Conservation (phyloP, 2,113 vertebrate genomes). For the Dasyurus viverrinus region DNA sequence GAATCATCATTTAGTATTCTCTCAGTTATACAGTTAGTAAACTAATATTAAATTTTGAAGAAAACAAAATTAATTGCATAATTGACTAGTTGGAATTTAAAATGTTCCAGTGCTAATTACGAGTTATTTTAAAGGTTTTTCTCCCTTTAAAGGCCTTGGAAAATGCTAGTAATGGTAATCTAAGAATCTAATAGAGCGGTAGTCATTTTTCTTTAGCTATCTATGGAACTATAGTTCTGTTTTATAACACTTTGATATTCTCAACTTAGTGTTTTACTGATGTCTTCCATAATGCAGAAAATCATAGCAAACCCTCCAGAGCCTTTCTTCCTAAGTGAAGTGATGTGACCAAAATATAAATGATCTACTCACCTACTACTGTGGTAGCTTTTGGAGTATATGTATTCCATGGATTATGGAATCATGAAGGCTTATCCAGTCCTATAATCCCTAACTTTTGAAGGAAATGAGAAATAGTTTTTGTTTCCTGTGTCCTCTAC, state of each 20-base stretch:
- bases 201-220: background rate
- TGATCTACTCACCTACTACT: background rate
- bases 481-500: background rate
- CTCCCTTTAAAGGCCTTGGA: background rate
- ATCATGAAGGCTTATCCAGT: background rate
- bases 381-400: background rate
- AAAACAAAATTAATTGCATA: slow-evolving; percentile 4
- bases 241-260: background rate
- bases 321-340: background rate
- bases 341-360: background rate
- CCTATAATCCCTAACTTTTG: background rate
- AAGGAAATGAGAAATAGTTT: background rate
- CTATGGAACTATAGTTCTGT: background rate
- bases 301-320: background rate
- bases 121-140: background rate
- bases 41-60: background rate
- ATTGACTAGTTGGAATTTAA: slow-evolving; percentile 1
- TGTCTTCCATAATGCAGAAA: background rate
- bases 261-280: background rate
- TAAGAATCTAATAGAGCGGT: background rate
- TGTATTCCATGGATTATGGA: background rate
- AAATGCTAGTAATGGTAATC: background rate
- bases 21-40: slow-evolving; percentile 22
- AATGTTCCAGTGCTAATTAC: background rate
- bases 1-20: slow-evolving; percentile 1